Evolutionary conservation across 2,888 invertebrate genomes (phyloP), one percentile per base, ranked within the genome.

Genomic region (Himalopsyche japonica): DNA sequence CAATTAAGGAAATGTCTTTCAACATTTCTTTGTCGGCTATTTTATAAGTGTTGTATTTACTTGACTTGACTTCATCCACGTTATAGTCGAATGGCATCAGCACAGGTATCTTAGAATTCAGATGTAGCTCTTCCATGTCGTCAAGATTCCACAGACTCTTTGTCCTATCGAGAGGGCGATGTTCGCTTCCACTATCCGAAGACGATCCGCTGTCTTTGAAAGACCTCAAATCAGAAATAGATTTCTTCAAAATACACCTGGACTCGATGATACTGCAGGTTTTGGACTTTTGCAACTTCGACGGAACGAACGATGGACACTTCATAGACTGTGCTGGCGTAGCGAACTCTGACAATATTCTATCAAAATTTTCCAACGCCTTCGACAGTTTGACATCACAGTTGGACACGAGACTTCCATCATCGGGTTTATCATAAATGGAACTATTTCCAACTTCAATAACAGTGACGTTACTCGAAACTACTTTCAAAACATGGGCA

Each of bases 201-300:
- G 48, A 83, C 81, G 57, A 48, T 32, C 37, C 47, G 43, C 82
- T 81, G 32, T 80, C 78, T 37, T 85, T 84, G 18, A 85, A 89
- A 87, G 89, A 89, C 85, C 91, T 89, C 0, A 92, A 91, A 88
- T 92, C 91, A 4, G 93, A 93, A 88, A 91, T 91, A 12, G 92
- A 90, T 89, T 94, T 94, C 89, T 95, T 94, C 80, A 94, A 89
- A 87, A 95, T 94, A 89, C 95, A 95, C 86, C 94, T 93, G 0
- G 95, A 94, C 89, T 94, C 95, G 82, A 95, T 95, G 85, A 94
- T 94, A 88, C 94, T 94, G 89, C 95, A 95, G 87, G 95, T 95
- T 89, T 95, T 94, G 0, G 95, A 94, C 89, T 95, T 95, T 88
- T 94, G 93, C 87, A 95, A 89, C 89, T 93, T 94, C 77, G 94